Evolutionary conservation across 2,888 invertebrate genomes (phyloP).

Genomic region (Agonopterix arenella): DNA sequence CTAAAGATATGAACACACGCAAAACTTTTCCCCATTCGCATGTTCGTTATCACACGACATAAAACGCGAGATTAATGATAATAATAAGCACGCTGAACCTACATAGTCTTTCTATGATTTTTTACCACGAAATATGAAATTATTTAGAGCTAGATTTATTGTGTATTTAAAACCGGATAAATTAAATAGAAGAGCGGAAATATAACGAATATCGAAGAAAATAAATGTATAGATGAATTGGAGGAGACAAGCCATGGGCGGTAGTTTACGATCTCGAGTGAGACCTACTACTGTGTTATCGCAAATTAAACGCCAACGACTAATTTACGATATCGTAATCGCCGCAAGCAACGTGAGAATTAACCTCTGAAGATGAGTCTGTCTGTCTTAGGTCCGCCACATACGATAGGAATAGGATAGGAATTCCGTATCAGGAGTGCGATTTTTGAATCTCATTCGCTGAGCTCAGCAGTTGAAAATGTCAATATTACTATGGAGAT

Average conservation of each 20-base stretch:
- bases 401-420: no score
- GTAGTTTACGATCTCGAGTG: slow-evolving; percentile 24
- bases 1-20: slow-evolving; percentile 1
- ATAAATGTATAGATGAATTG: slow-evolving; percentile 8
- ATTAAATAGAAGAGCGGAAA: no score
- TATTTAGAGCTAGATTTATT: background rate
- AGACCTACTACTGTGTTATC: slow-evolving; percentile 38
- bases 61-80: slow-evolving; percentile 11
- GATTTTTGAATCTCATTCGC: no score
- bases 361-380: background rate
- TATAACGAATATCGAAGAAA: background rate
- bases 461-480: no score
- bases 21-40: slow-evolving; percentile 11
- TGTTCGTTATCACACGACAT: slow-evolving; percentile 11
- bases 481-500: no score
- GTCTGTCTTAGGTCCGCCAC: no score
- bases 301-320: slow-evolving; percentile 38
- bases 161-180: background rate
- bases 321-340: slow-evolving; percentile 33
- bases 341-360: slow-evolving; percentile 19
- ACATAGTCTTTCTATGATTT: background rate
- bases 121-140: background rate
- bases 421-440: no score
- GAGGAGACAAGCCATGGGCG: slow-evolving; percentile 21
- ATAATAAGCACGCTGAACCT: background rate